Evolutionary conservation across 2,797 vertebrate genomes (phyloP), one percentile per base, ranked within the genome.

Genomic region (Dendrocincla fuliginosa): DNA sequence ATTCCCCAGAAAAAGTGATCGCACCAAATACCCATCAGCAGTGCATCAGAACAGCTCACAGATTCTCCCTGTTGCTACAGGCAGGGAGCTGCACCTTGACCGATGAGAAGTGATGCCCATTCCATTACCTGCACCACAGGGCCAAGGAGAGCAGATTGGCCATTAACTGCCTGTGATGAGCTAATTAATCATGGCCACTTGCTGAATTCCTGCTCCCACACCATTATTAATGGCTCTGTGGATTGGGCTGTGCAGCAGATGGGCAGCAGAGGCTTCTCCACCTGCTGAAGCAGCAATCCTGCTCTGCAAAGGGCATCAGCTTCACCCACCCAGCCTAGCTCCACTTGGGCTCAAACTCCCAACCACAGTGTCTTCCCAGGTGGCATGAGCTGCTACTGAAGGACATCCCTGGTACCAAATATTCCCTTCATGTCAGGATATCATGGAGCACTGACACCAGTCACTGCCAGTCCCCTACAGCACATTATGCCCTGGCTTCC

Each of bases 141-240:
- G 67, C 87, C 80, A 81, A 84, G 75, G 55, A 83, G 73, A 87
- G 56, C 63, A 90, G 83, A 39, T 67, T 80, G 69, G 78, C 67
- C 81, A 95, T 96, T 96, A 95, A 82, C 89, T 74, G 83, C 68
- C 59, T 0, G 0, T 68, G 80, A 90, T 60, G 84, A 91, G 88
- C 69, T 84, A 94, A 96, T 96, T 94, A 95, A 95, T 91, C 96
- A 94, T 0, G 1, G 78, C 32, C 64, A 89, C 53, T 95, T 91
- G 84, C 96, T 90, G 76, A 83, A 59, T 59, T 73, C 63, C 80
- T 55, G 39, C 35, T 93, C 81, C 80, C 1, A 6, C 78, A 39
- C 33, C 0, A 0, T 95, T 95, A 95, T 96, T 96, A 95, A 97
- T 89, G 89, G 75, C 63, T 92, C 53, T 84, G 84, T 60, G 97